Percentiles rank a stretch among this genome's conserved stretches.
phyloP scores from a whole-genome alignment of 1,140 invertebrate genomes.

The Pogonomyrmex californicus region DNA sequence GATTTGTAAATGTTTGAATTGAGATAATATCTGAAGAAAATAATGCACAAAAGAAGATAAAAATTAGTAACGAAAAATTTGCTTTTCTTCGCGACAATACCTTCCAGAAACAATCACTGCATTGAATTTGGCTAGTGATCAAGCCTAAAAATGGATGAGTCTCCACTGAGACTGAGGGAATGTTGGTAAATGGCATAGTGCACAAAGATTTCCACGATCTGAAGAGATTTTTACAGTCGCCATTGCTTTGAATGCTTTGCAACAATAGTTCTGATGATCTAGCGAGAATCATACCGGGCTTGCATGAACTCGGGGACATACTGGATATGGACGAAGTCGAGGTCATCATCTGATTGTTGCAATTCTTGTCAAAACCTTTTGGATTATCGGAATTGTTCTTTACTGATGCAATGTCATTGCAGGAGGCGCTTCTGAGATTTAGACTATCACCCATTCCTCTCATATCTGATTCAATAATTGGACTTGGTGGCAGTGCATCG shows the following conservation, averaged over 20 bases:
- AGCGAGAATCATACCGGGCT: conserved; percentile 84
- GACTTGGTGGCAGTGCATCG: conserved; percentile 88
- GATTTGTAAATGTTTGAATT: not conserved
- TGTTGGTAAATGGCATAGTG: conserved; percentile 77
- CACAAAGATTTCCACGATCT: conserved; percentile 83
- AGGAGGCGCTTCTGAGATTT: conserved; percentile 83
- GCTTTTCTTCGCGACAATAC: conserved; percentile 81
- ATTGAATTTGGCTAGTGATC: conserved; percentile 94
- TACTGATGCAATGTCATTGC: conserved; percentile 82
- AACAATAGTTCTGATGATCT: conserved; percentile 83
- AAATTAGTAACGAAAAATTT: not conserved
- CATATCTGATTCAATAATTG: conserved; percentile 73
- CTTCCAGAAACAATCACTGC: conserved; percentile 93
- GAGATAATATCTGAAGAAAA: not conserved
- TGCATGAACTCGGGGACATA: conserved; percentile 71
- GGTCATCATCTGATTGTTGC: conserved; percentile 75
- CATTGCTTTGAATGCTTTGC: conserved; percentile 35
- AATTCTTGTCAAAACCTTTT: conserved; percentile 79
- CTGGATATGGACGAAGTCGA: conserved; percentile 80
- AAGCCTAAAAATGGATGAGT: conserved; percentile 92
- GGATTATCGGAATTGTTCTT: conserved; percentile 65
- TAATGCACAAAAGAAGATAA: not conserved
- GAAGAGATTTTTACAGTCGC: conserved; percentile 68
- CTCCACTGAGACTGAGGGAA: conserved; percentile 80
- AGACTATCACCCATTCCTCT: conserved; percentile 79